Percentiles rank a stretch among this genome's conserved stretches.
Evolutionary conservation across 1,140 invertebrate species (phyloP).

Genomic region (Tetramorium parvispinum): DNA sequence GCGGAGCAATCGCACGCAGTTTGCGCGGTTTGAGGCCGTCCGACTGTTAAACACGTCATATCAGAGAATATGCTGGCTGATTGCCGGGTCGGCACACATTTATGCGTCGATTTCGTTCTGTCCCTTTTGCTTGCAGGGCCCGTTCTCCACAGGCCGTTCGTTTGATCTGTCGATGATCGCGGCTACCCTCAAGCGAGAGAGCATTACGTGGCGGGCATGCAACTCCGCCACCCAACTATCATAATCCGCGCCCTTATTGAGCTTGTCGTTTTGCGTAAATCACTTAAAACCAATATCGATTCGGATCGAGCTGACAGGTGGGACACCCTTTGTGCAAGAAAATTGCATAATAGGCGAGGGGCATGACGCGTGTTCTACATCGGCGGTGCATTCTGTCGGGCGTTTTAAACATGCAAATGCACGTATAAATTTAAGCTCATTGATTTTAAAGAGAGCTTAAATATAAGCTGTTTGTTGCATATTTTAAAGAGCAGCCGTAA

Average conservation of each 20-base stretch:
- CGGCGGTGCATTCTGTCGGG: too few species aligned
- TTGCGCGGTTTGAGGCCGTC: not conserved
- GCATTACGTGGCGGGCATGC: not conserved
- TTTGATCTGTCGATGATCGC: slow-evolving; percentile 31
- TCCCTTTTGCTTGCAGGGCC: slow-evolving; percentile 19
- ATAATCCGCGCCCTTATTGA: slow-evolving; percentile 19
- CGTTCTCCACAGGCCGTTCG: not conserved
- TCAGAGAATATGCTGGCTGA: slow-evolving; percentile 13
- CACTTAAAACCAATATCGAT: slow-evolving; percentile 2
- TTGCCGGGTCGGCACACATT: slow-evolving; percentile 10
- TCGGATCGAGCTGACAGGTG: not conserved
- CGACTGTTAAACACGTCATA: slow-evolving; percentile 25
- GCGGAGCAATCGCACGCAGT: not conserved
- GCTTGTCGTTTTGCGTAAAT: slow-evolving; percentile 10
- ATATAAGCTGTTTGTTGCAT: not conserved
- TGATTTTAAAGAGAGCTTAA: slow-evolving; percentile 17
- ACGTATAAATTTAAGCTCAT: not conserved
- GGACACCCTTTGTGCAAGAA: not conserved
- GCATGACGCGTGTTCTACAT: too few species aligned
- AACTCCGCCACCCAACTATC: slow-evolving; percentile 11
- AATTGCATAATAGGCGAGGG: not conserved
- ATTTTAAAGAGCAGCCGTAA: slow-evolving; percentile 22
- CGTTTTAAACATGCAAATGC: slow-evolving; percentile 1
- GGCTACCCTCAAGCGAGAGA: slow-evolving; percentile 11
- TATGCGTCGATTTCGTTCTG: slow-evolving; percentile 13